phyloP scores from a whole-genome alignment of 2,888 invertebrate genomes.

The Mayetiola destructor region DNA sequence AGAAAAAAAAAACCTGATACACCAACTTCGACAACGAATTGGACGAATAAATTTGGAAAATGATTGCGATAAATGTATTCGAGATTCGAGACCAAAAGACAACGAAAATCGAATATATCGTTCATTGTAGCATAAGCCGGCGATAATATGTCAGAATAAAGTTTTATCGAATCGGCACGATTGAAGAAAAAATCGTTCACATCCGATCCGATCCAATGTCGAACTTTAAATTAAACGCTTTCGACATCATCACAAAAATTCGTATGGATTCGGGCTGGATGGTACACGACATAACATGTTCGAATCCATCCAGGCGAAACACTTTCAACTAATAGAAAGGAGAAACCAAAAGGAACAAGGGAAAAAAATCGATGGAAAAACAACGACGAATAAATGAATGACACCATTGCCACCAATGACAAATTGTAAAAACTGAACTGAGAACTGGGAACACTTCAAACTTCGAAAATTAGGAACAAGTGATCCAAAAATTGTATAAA shows the following conservation, averaged over 20 bases:
- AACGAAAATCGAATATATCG: no score
- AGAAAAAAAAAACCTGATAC: no score
- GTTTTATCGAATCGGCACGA: no score
- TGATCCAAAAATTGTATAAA: no score
- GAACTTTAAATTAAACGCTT: slow-evolving; percentile 12
- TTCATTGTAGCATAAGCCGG: no score
- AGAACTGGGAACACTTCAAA: background rate
- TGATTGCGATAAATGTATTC: no score
- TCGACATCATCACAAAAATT: background rate
- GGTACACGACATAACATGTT: background rate
- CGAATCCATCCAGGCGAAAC: background rate
- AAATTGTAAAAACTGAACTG: background rate
- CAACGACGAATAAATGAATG: background rate
- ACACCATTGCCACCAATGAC: background rate
- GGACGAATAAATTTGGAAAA: no score
- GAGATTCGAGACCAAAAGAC: no score
- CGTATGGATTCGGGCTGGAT: background rate
- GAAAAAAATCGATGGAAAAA: background rate
- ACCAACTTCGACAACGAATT: no score
- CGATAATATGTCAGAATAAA: no score
- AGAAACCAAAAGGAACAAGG: background rate
- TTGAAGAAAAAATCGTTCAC: no score
- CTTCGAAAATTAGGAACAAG: background rate
- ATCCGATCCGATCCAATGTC: no score
- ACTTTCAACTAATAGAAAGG: background rate